Percentiles rank a stretch among this genome's conserved stretches.
These are phyloP conservation scores for Suricata suricatta DNA, from an alignment of 2,113 vertebrate species.

Conservation along the genomic window DNA sequence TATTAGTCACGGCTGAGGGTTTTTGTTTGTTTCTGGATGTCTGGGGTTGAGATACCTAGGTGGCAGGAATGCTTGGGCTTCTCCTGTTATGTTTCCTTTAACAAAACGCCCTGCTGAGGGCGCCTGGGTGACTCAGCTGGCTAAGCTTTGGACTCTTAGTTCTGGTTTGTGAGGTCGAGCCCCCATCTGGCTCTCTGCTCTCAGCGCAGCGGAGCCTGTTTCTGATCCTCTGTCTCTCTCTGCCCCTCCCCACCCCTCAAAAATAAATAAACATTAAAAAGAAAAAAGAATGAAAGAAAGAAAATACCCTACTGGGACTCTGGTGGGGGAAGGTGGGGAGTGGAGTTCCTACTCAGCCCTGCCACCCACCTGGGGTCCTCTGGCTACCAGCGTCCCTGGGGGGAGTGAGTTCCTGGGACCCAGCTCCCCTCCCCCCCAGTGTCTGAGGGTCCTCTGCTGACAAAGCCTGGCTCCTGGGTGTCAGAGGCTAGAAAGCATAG, in stretches of 20 bases:
- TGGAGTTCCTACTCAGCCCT: not conserved
- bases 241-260: too few species aligned
- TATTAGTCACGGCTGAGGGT: not conserved
- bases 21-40: not conserved
- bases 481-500: not conserved
- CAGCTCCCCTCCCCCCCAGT: not conserved
- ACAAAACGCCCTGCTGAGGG: constrained; percentile 42
- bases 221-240: too few species aligned
- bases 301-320: too few species aligned
- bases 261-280: too few species aligned
- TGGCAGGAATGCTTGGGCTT: not conserved
- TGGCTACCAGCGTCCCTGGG: not conserved
- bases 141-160: too few species aligned
- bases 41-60: not conserved
- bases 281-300: too few species aligned
- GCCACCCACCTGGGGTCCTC: not conserved
- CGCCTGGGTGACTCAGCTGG: too few species aligned
- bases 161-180: too few species aligned
- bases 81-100: constrained; percentile 36
- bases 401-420: not conserved
- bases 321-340: not conserved
- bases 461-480: not conserved
- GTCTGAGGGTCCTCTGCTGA: not conserved
- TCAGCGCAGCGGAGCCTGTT: too few species aligned
- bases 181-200: too few species aligned